Evolutionary conservation across 2,888 invertebrate genomes (phyloP).

Genomic region (Lithophane semibrunnea): DNA sequence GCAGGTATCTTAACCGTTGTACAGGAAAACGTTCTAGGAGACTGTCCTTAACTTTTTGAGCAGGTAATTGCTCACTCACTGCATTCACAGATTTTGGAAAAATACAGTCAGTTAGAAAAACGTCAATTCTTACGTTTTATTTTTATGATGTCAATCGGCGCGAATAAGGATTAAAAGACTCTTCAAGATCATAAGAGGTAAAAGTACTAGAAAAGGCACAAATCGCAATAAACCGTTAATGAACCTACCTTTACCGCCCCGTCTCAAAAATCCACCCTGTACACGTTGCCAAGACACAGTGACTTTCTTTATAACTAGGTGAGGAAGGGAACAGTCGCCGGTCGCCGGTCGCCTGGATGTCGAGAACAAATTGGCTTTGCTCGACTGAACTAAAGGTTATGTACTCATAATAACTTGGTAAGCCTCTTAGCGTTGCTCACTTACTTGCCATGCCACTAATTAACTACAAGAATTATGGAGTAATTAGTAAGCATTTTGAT

Average conservation of each 20-base stretch:
- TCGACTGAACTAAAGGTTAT: constrained; percentile 48
- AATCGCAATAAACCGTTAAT: background rate
- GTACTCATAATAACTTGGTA: constrained; percentile 43
- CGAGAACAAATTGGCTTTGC: constrained; percentile 58
- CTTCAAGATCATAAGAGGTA: background rate
- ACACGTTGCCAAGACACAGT: constrained; percentile 6
- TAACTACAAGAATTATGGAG: constrained; percentile 6
- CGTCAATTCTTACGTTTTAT: background rate
- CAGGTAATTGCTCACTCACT: background rate
- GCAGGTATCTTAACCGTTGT: background rate
- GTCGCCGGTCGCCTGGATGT: constrained; percentile 32
- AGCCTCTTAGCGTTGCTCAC: constrained; percentile 47
- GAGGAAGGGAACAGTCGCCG: constrained; percentile 24
- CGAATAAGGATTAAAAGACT: background rate
- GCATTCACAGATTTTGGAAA: background rate
- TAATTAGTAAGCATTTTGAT: background rate
- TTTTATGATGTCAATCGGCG: background rate
- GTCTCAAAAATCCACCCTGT: background rate
- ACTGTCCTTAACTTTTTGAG: background rate
- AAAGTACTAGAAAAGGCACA: background rate
- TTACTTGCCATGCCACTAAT: constrained; percentile 31
- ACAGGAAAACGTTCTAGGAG: background rate
- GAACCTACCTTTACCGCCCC: background rate
- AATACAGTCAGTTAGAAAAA: background rate
- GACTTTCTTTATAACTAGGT: constrained; percentile 49